These are phyloP conservation scores for Octopus bimaculoides DNA, from an alignment of 1,140 invertebrate genomes.

Conservation along the genomic window DNA sequence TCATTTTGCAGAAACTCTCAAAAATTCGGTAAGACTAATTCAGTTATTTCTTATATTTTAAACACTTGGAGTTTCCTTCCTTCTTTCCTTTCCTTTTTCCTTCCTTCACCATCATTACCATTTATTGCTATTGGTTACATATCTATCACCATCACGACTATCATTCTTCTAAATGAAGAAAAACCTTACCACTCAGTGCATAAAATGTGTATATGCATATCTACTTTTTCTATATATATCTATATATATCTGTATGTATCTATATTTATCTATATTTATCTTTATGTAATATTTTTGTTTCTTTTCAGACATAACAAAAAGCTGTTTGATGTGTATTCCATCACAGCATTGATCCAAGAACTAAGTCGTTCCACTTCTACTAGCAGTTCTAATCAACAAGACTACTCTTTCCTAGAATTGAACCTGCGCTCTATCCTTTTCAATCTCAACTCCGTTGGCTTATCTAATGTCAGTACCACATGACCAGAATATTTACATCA, in stretches of 20 bases:
- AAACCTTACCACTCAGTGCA: too few relatives aligned
- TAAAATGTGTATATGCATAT: background rate
- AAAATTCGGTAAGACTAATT: conserved; percentile 47
- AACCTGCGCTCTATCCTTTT: conserved; percentile 55
- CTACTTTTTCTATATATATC: background rate
- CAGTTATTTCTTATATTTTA: too few relatives aligned
- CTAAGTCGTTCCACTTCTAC: conserved; percentile 38
- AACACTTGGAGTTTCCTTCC: too few relatives aligned
- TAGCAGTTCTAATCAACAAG: conserved; percentile 25
- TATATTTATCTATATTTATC: conserved; percentile 13
- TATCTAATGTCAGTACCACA: too few relatives aligned
- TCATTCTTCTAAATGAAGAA: too few relatives aligned
- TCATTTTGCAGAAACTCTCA: conserved; percentile 55
- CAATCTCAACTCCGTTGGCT: conserved; percentile 33
- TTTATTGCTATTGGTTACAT: too few relatives aligned
- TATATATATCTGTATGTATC: background rate
- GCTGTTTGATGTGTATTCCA: conserved; percentile 55
- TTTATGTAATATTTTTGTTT: background rate
- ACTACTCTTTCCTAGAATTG: conserved; percentile 52
- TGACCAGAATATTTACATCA: too few relatives aligned
- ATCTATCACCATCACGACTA: too few relatives aligned
- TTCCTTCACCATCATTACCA: too few relatives aligned
- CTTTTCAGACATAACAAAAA: conserved; percentile 50
- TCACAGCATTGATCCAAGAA: conserved; percentile 52
- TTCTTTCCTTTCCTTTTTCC: too few relatives aligned